Conservation (phyloP, 30 jellyfish, hydroid and myxozoan species). For the Clytia hemisphaerica region DNA sequence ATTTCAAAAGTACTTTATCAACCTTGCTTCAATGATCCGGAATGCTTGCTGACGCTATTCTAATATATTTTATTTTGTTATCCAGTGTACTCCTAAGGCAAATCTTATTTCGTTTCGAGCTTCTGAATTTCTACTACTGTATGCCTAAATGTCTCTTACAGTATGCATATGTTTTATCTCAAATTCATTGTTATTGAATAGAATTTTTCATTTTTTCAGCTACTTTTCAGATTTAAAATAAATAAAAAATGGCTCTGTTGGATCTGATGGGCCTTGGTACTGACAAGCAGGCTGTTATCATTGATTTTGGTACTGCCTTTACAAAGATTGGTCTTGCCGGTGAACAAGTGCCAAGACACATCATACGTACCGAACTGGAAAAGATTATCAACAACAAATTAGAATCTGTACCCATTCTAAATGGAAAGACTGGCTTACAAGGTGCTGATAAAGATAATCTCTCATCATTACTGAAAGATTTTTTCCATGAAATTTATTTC, state of each 20-base stretch:
- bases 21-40: too few relatives aligned
- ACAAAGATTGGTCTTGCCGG: constrained; percentile 95
- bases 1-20: too few relatives aligned
- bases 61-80: too few relatives aligned
- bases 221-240: neutral
- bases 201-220: too few relatives aligned
- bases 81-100: too few relatives aligned
- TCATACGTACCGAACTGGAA: constrained; percentile 58
- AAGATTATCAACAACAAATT: constrained; percentile 41
- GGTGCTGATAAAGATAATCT: constrained; percentile 30
- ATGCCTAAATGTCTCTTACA: too few relatives aligned
- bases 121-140: too few relatives aligned
- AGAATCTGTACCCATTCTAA: constrained; percentile 31
- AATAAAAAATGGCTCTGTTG: constrained; percentile 65
- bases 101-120: too few relatives aligned
- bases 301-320: constrained; percentile 90
- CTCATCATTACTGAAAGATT: constrained; percentile 40
- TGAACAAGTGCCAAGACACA: constrained; percentile 81
- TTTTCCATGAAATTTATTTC: constrained; percentile 71
- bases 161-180: too few relatives aligned
- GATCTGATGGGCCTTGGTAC: constrained; percentile 96
- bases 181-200: too few relatives aligned
- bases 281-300: constrained; percentile 81
- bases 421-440: neutral
- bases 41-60: too few relatives aligned